Base-by-base conservation (phyloP, 1,140 invertebrate genomes). In the Nymphalis io region DNA sequence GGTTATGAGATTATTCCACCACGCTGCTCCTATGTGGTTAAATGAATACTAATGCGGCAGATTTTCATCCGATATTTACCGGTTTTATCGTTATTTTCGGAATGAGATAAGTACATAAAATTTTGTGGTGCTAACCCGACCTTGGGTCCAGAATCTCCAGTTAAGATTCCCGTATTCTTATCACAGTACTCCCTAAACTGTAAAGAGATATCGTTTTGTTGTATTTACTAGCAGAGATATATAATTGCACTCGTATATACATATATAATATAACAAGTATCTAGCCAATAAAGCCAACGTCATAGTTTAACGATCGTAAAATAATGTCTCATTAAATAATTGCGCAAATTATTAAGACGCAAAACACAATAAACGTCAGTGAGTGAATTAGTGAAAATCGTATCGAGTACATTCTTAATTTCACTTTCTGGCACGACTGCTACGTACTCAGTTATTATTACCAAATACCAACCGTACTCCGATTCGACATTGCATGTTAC, bases 401-500 rank as follows among this genome's bases (percentile, higher is more conserved):
- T 74, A 62, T 66, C 42, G 70, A 38, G 51, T 63, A 59, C 53
- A 70, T 65, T 67, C 53, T 59, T 67, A 66, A 74, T 68, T 85
- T 85, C 77, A 83, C 82, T 84, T 85, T 82, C 75, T 66, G 73
- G 68, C 70, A 76, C 68, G 73, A 80, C 74, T 63, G 48, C 64
- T 72, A 63, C 63, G 68, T 51, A 63, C 63, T 63, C 42, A 33
- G 60, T 70, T 63, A 39, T 70, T 70, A 63, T 27, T 70, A 63
- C 53, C 60, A 70, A 59, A 75, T 70, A 72, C 53, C 46, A 20
- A 51, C 44, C 27, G 39, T 40, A 53, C 59, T 72, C 53, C 51
- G 23, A 39, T 70, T 64, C 42, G 44, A 74, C 74, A 81, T 84
- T 72, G 85, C 84, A 84, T 87, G 87, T 80, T 80, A 74, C 75